Evolutionary conservation across 2,113 vertebrate genomes (phyloP), one percentile per base, ranked within the genome.

Genomic region (Apodemus sylvaticus): DNA sequence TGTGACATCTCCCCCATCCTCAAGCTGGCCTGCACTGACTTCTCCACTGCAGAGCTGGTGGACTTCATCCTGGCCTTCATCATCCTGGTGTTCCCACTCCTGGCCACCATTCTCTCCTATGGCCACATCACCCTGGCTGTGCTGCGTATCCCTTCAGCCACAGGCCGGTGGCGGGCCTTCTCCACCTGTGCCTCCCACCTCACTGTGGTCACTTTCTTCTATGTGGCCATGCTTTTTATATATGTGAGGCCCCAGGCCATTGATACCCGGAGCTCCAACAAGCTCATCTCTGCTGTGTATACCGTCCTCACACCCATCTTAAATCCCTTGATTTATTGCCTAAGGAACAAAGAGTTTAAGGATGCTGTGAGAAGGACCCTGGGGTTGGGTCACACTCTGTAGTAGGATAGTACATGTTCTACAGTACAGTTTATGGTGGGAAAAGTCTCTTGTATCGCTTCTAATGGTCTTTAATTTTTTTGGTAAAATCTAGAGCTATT

Each of bases 1-100:
- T 98, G 98, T 82, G 98, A 98, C 86, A 94, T 98, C 12, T 97
- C 97, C 2, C 98, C 98, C 55, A 90, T 98, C 85, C 97, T 98
- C 92, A 98, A 98, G 19, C 96, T 98, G 78, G 94, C 98, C 95
- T 98, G 97, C 93, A 98, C 53, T 0, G 96, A 97, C 89, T 97
- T 90, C 89, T 97, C 85, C 4, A 94, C 77, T 0, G 94, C 97
- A 0, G 97, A 97, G 76, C 89, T 97, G 81, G 96, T 89, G 11
- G 97, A 97, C 90, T 98, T 98, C 74, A 10, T 97, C 31, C 77
- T 97, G 92, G 97, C 96, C 36, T 96, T 98, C 76, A 31, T 97
- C 81, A 97, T 98, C 71, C 93, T 98, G 82, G 90, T 98, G 34
- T 90, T 97, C 45, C 93, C 97, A 0, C 97, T 98, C 2, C 4